These are phyloP conservation scores for Mamestra brassicae DNA, from an alignment of 2,888 invertebrate genomes.

Conservation along the genomic window DNA sequence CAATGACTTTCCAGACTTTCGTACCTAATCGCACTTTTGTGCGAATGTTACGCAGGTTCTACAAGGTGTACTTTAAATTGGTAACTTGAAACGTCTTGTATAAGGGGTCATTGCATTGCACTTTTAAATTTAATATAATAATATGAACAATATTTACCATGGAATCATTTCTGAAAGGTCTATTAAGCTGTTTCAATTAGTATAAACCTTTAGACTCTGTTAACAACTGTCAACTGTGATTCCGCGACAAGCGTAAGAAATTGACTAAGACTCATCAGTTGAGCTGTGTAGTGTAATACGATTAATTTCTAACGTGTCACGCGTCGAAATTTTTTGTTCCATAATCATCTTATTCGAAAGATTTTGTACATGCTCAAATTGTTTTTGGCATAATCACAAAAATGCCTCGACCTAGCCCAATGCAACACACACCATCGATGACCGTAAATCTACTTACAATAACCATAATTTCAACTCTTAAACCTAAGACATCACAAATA, in stretches of 20 bases:
- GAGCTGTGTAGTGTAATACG: no score
- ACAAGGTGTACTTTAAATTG: neutral
- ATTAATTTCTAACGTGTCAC: neutral
- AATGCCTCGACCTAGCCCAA: neutral
- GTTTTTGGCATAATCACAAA: neutral
- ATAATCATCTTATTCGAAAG: no score
- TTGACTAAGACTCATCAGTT: neutral
- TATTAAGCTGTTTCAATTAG: neutral
- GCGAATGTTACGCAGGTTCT: neutral
- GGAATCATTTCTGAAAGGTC: neutral
- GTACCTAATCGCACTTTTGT: neutral
- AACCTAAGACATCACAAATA: neutral
- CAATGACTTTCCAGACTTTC: constrained; percentile 44
- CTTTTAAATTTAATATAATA: neutral
- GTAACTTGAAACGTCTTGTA: neutral
- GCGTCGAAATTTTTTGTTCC: no score
- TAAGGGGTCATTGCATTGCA: neutral
- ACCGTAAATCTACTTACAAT: neutral
- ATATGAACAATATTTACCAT: neutral
- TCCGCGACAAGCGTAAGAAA: neutral
- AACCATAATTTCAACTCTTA: neutral
- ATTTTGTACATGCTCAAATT: no score
- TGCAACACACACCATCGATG: neutral
- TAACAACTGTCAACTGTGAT: neutral
- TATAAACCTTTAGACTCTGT: neutral